Percentiles rank a stretch among this genome's conserved stretches.
Evolutionary conservation across 2,113 vertebrate species (phyloP).

Genomic region (Pluvialis apricaria): DNA sequence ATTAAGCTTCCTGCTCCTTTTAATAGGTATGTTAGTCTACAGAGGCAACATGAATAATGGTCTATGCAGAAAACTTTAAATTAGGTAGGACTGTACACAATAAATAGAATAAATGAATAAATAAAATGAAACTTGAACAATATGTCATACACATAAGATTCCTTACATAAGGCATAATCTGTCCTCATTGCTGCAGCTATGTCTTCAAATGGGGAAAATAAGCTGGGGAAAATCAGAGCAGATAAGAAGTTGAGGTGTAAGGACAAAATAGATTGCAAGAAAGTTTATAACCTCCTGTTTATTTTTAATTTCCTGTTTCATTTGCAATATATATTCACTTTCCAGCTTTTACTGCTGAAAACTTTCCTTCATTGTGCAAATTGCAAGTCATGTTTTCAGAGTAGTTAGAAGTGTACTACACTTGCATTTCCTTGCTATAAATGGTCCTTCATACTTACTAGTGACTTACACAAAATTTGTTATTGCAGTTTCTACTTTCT

Average conservation of each 20-base stretch:
- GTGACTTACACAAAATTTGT: neutral
- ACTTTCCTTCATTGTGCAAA: neutral
- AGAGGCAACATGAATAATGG: neutral
- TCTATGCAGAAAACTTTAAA: slow-evolving; percentile 2
- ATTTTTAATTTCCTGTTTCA: neutral
- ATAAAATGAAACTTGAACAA: neutral
- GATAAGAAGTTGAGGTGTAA: neutral
- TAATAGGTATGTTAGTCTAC: slow-evolving; percentile 59
- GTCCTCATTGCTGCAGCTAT: neutral
- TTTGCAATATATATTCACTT: neutral
- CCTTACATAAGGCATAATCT: neutral
- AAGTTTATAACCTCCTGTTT: neutral
- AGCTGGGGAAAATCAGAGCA: neutral
- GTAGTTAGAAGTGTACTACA: neutral
- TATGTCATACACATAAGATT: neutral
- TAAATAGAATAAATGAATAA: neutral
- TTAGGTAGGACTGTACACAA: neutral
- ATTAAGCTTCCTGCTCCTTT: slow-evolving; percentile 52
- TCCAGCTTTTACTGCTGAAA: neutral
- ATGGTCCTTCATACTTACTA: neutral
- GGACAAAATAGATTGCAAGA: neutral
- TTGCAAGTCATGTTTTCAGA: neutral
- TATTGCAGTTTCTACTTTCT: neutral
- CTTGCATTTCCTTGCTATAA: neutral
- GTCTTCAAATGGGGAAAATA: neutral